phyloP scores from a whole-genome alignment of 2,888 invertebrate species.

The Leptopterna dolabrata region DNA sequence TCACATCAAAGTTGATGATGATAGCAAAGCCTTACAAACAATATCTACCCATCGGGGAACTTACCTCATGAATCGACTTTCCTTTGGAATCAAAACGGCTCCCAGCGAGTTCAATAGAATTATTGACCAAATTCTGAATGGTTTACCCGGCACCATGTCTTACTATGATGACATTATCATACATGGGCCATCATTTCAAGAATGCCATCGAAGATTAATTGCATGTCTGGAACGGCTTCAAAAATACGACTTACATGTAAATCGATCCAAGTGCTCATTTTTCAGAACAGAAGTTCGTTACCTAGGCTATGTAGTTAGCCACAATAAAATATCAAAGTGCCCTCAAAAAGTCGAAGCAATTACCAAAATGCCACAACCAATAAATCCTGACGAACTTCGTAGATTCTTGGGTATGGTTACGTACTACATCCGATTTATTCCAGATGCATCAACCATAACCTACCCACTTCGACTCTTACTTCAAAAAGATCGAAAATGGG shows the following conservation, averaged over 20 bases:
- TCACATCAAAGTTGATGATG: neutral
- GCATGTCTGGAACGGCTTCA: neutral
- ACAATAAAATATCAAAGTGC: constrained; percentile 35
- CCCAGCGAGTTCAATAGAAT: neutral
- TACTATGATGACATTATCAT: constrained; percentile 33
- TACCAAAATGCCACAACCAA: neutral
- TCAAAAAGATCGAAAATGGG: constrained; percentile 35
- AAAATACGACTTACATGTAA: neutral
- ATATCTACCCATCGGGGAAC: neutral
- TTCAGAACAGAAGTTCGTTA: constrained; percentile 47
- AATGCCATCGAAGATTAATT: constrained; percentile 14
- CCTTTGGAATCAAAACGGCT: neutral
- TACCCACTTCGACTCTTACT: constrained; percentile 58
- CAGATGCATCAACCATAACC: constrained; percentile 49
- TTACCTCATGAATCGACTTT: neutral
- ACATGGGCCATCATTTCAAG: constrained; percentile 57
- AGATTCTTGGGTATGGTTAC: constrained; percentile 43
- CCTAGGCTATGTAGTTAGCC: constrained; percentile 18
- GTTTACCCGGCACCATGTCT: too few species aligned
- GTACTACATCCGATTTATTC: constrained; percentile 40
- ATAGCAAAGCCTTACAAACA: neutral
- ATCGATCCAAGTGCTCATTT: neutral
- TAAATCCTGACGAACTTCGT: constrained; percentile 10
- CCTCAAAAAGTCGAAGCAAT: constrained; percentile 31
- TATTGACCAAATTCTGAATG: neutral